These are phyloP conservation scores for Chelmon rostratus DNA, from an alignment of 2,797 vertebrate genomes.

Conservation along the genomic window DNA sequence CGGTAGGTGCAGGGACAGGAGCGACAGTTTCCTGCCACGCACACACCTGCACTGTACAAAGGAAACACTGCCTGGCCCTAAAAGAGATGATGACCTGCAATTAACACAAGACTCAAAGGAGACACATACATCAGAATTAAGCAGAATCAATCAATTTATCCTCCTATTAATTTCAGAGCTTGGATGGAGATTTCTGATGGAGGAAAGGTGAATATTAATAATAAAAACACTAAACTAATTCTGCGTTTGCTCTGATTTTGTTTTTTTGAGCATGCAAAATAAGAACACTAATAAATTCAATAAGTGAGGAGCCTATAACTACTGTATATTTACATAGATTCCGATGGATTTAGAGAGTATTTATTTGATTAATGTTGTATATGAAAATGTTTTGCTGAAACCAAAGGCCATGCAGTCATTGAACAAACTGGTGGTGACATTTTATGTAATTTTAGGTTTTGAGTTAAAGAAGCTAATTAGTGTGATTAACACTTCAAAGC, in stretches of 20 bases:
- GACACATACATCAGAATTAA: background rate
- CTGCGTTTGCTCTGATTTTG: no score
- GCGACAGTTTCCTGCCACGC: constrained; percentile 89
- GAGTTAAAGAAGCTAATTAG: background rate
- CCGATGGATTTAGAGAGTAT: background rate
- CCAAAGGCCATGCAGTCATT: background rate
- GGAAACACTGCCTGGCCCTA: constrained; percentile 88
- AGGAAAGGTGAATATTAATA: background rate
- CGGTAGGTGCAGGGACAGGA: constrained; percentile 88
- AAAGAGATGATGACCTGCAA: constrained; percentile 39
- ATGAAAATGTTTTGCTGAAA: background rate
- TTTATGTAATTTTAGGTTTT: background rate
- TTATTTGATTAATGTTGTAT: background rate
- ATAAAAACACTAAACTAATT: no score
- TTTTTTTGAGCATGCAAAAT: background rate
- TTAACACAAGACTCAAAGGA: constrained; percentile 9
- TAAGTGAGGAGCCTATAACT: background rate
- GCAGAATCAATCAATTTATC: background rate
- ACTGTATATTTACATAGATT: background rate
- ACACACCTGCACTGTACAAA: constrained; percentile 89
- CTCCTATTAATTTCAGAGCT: background rate
- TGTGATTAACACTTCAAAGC: background rate
- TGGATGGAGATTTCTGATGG: background rate
- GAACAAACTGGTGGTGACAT: background rate
- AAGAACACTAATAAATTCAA: background rate